Base-by-base conservation (phyloP, 2,797 vertebrate species). In the Parauchenoglanis ngamensis region DNA sequence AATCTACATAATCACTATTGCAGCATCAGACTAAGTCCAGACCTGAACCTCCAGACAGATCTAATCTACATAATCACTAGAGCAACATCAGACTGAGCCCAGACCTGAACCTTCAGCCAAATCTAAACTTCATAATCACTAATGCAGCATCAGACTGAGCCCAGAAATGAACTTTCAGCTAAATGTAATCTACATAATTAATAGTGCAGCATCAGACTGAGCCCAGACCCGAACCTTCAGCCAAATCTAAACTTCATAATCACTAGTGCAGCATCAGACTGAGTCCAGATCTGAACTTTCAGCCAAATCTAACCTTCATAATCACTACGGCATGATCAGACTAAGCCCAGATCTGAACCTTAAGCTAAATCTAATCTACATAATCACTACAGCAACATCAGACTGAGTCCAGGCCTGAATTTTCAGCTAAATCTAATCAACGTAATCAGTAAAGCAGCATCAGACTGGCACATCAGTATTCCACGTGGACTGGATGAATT, bases 231-330 rank as follows among this genome's bases (percentile, higher is more conserved):
- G 54, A 52, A 31, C 17, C 12, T 67, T 67, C 73, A 49, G 52
- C 68, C 23, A 12, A 59, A 86, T 70, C 13, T 46, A 54, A 79
- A 70, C 44, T 73, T 4, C 7, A 57, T 81, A 52, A 85, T 80
- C 54, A 46, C 67, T 56, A 49, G 0, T 31, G 23, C 15, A 61
- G 44, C n/a, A 85, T 40, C 44, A 77, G 8, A 10, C 73, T 65
- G 44, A 35, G 12, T 46, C 4, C n/a, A 54, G 44, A 49, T 2
- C 44, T 78, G 12, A 61, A 52, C 15, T 4, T 63, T 49, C 25
- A 63, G 10, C 65, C 6, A 21, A 31, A 35, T 35, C 65, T 23
- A 13, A 82, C n/a, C 57, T 40, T 23, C 57, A 81, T 63, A 25
- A 81, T 61, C 57, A 61, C 35, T 15, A 63, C 8, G 35, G 12